These are phyloP conservation scores for Hydrolagus colliei DNA, from an alignment of 2,797 vertebrate species.

Conservation along the genomic window DNA sequence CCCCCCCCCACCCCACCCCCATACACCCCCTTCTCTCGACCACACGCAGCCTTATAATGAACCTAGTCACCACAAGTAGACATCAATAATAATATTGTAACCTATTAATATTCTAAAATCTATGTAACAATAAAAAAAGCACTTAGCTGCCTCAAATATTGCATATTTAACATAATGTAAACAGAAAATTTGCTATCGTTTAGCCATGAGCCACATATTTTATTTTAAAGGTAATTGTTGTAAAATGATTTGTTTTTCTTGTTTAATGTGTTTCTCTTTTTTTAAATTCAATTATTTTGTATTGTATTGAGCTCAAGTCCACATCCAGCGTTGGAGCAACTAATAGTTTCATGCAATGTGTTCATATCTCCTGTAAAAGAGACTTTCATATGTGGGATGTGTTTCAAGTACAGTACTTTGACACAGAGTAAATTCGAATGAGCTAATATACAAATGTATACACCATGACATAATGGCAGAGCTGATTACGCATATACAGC, in stretches of 20 bases:
- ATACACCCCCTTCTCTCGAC: no score
- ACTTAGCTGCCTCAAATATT: no score
- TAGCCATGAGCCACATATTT: neutral
- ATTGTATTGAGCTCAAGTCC: constrained; percentile 28
- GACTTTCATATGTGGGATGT: neutral
- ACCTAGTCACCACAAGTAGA: no score
- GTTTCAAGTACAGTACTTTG: constrained; percentile 24
- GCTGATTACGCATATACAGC: neutral
- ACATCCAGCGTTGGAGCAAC: constrained; percentile 8
- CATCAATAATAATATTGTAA: no score
- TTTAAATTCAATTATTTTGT: neutral
- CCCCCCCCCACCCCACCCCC: no score
- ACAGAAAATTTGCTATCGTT: no score
- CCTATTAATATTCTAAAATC: no score
- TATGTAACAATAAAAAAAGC: no score
- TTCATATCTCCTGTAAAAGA: constrained; percentile 4
- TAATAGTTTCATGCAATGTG: constrained; percentile 22
- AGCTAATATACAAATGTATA: constrained; percentile 1
- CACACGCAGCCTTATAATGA: no score
- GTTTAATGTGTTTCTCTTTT: constrained; percentile 15
- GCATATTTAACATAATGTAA: no score
- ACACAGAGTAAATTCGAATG: neutral
- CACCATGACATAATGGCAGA: neutral
- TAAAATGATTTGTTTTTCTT: constrained; percentile 3
- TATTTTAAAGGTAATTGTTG: constrained; percentile 25